Evolutionary conservation across 2,888 invertebrate species (phyloP), one percentile per base, ranked within the genome.

Genomic region (Hecatera dysodea): DNA sequence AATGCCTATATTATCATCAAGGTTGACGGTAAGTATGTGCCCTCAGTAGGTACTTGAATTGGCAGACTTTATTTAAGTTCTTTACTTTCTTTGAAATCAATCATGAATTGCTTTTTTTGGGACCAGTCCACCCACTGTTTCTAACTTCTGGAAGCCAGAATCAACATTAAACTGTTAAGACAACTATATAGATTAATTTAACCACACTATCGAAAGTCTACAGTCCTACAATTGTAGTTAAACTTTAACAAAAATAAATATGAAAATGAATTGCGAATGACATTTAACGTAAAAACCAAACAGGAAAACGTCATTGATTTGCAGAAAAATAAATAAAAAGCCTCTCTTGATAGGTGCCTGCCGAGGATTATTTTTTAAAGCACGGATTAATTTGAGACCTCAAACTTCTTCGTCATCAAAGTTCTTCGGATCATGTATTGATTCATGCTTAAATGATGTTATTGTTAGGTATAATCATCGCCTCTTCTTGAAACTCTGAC

Each of bases 261-360:
- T 12, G 22, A 12, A 36, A 9, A 53, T 70, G 22, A 67, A 42
- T 56, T 33, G 42, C 5, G 1, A 0, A 7, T 24, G n/a, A 68
- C n/a, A 52, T n/a, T 77, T 73, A 57, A 77, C 36, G 1, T n/a
- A 61, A 52, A 6, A 11, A 62, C 4, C n/a, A 17, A 62, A 67
- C 67, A 76, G 62, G 66, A 60, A 75, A 75, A 79, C 19, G 3
- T 48, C 53, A 27, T 19, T 7, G 0, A 60, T 44, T 60, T 11
- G 19, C 52, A 59, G 78, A 55, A 73, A n/a, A 50, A 46, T 8
- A 60, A 39, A 27, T 46, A 19, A 48, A 27, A 39, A 29, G 4
- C 22, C 29, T 6, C 7, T n/a, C 4, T 53, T n/a, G 36, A 29
- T 15, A 24, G 12, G 15, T 60, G 2, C 29, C 17, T 27, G 19